Percentiles rank a stretch among this genome's conserved stretches.
Evolutionary conservation across 2,113 vertebrate species (phyloP).

Genomic region (Montifringilla adamsi): DNA sequence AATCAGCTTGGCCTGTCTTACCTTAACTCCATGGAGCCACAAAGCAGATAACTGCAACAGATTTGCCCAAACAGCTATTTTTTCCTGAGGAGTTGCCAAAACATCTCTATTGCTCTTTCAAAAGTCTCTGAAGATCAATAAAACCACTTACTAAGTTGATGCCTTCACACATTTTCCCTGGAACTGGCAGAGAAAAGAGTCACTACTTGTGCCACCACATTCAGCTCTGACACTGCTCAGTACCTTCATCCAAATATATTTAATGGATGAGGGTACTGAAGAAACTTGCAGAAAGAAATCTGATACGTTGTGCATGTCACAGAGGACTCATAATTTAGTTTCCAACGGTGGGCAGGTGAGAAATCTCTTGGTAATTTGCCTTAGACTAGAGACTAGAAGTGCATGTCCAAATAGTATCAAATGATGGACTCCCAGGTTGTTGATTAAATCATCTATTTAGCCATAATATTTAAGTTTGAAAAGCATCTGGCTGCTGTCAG

Average conservation of each 20-base stretch:
- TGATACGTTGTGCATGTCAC: not conserved
- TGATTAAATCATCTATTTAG: not conserved
- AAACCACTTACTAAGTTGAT: slow-evolving; percentile 23
- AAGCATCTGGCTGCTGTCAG: not conserved
- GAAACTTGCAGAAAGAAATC: not conserved
- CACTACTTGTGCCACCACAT: not conserved
- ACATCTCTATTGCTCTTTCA: not conserved
- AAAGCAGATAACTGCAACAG: not conserved
- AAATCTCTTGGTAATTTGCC: not conserved
- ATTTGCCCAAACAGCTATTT: not conserved
- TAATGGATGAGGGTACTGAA: not conserved
- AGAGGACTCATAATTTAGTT: not conserved
- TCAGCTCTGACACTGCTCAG: not conserved
- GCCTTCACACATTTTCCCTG: not conserved
- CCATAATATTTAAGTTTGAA: not conserved
- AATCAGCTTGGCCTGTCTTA: not conserved
- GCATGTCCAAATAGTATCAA: not conserved
- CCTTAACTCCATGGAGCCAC: not conserved
- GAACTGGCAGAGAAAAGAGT: not conserved
- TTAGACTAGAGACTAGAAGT: not conserved
- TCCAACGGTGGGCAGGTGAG: not conserved
- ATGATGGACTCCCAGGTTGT: not conserved
- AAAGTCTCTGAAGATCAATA: slow-evolving; percentile 10
- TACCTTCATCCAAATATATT: not conserved
- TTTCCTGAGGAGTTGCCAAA: slow-evolving; percentile 24